These are phyloP conservation scores for Istiophorus platypterus DNA, from an alignment of 2,113 vertebrate species.

Conservation along the genomic window DNA sequence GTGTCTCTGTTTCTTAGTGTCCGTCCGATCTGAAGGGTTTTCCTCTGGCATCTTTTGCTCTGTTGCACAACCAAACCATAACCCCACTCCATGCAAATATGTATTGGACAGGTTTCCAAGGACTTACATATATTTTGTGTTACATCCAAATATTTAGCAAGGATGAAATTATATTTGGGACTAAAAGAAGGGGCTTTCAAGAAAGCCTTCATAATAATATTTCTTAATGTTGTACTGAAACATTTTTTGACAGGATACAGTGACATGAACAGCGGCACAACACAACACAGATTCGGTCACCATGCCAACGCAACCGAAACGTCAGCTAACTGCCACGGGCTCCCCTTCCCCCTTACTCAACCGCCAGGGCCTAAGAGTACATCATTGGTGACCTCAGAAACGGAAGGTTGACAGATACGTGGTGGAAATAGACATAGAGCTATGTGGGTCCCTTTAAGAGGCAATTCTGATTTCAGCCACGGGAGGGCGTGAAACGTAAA, in stretches of 20 bases:
- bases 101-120: no score
- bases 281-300: constrained; percentile 8
- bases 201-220: not conserved
- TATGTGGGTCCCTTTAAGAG: constrained; percentile 16
- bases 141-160: no score
- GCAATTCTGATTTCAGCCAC: constrained; percentile 44
- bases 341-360: constrained; percentile 44
- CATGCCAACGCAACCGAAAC: constrained; percentile 25
- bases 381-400: not conserved
- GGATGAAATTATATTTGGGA: no score
- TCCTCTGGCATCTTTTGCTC: no score
- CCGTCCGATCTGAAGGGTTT: no score
- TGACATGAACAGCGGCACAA: constrained; percentile 1
- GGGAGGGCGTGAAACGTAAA: constrained; percentile 49
- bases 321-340: constrained; percentile 31
- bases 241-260: not conserved
- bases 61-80: not conserved
- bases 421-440: not conserved
- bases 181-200: not conserved
- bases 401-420: not conserved
- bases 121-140: no score
- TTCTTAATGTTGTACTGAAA: not conserved
- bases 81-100: no score
- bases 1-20: no score
- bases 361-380: constrained; percentile 21